Evolutionary conservation across 1,140 invertebrate species (phyloP).

Genomic region (Drosophila bifasciata): DNA sequence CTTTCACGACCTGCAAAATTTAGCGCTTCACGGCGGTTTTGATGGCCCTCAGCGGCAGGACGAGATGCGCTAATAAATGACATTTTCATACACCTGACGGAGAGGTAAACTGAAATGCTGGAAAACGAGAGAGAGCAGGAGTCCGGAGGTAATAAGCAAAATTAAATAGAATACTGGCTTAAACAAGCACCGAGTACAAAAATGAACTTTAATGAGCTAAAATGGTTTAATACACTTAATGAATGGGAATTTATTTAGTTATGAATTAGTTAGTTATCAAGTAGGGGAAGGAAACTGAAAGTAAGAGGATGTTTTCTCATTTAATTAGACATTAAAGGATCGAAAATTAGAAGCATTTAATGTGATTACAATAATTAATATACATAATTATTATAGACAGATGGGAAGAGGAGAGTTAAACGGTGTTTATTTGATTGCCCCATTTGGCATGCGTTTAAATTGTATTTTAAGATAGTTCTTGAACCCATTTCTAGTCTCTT

Average conservation of each 20-base stretch:
- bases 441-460: too few relatives aligned
- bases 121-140: background rate
- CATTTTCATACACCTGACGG: constrained; percentile 54
- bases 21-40: constrained; percentile 59
- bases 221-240: background rate
- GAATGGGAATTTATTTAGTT: background rate
- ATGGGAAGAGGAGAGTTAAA: too few relatives aligned
- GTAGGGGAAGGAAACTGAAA: too few relatives aligned
- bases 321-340: too few relatives aligned
- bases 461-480: too few relatives aligned
- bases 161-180: constrained; percentile 22
- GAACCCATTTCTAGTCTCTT: too few relatives aligned
- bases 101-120: background rate
- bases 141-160: constrained; percentile 30
- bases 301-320: too few relatives aligned
- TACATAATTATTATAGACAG: too few relatives aligned
- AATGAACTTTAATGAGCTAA: background rate
- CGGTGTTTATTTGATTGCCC: too few relatives aligned
- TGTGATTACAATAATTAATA: too few relatives aligned
- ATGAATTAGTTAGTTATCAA: too few relatives aligned
- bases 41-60: constrained; percentile 52
- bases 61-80: constrained; percentile 64
- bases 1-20: constrained; percentile 70
- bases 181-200: background rate
- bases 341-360: too few relatives aligned